These are phyloP conservation scores for Tetheella fluctuosa DNA, from an alignment of 2,888 invertebrate species.

Conservation along the genomic window DNA sequence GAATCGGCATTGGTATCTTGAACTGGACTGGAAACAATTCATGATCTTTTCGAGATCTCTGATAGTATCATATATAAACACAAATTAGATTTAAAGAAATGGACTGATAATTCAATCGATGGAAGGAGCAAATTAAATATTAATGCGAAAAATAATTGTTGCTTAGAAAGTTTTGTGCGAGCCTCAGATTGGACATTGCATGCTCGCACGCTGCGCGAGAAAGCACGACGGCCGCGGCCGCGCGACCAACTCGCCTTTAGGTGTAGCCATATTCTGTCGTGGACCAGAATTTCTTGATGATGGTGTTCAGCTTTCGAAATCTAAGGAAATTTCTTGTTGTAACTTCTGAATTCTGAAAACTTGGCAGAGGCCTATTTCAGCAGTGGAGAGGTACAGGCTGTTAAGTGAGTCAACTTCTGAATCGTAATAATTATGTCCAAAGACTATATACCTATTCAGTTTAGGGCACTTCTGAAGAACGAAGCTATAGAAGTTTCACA, in stretches of 20 bases:
- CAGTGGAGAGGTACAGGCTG: too few species aligned
- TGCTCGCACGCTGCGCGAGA: constrained; percentile 81
- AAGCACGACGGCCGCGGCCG: constrained; percentile 64
- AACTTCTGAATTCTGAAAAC: neutral
- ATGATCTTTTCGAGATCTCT: constrained; percentile 10
- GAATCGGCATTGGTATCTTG: constrained; percentile 29
- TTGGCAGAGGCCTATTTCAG: too few species aligned
- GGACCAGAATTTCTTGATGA: neutral
- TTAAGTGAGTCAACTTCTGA: too few species aligned
- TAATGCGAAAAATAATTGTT: constrained; percentile 82
- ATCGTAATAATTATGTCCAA: too few species aligned
- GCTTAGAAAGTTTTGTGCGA: constrained; percentile 81
- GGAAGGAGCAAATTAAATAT: constrained; percentile 77
- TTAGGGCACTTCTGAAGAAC: too few species aligned
- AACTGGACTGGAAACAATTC: constrained; percentile 22
- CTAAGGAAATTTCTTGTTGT: neutral
- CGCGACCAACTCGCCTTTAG: constrained; percentile 5
- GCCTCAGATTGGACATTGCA: constrained; percentile 78
- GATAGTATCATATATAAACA: constrained; percentile 17
- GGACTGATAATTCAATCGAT: constrained; percentile 53
- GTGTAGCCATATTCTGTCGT: neutral
- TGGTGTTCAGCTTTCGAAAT: neutral
- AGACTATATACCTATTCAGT: too few species aligned
- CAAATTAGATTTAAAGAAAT: constrained; percentile 41
- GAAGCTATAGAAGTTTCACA: too few species aligned